Evolutionary conservation across 2,888 invertebrate genomes (phyloP), one percentile per base, ranked within the genome.

Genomic region (Cataglyphis livida): DNA sequence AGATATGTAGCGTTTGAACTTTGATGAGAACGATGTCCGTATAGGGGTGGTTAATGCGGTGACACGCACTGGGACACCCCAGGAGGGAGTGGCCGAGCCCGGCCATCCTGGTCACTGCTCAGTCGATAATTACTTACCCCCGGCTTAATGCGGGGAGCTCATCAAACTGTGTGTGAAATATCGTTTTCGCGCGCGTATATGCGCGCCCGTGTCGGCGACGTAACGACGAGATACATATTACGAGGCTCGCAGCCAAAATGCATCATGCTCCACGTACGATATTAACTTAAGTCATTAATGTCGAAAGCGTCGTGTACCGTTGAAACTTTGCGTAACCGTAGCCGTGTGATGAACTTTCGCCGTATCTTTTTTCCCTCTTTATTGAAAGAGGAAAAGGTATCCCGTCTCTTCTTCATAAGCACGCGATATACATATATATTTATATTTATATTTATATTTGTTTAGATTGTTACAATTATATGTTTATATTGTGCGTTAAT

Each of bases 1-100:
- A 89, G 90, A 90, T 91, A 90, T 91, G 90, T 89, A 90, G 85
- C 91, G 92, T 90, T 92, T 92, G 92, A 92, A 91, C 91, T 92
- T 90, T 92, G 91, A 92, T 91, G 91, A 91, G 88, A 88, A 89
- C 87, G 89, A 91, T 91, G 90, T 90, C 85, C 86, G 89, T 89
- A 88, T 88, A 89, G 88, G 90, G 91, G 89, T 90, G 90, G 92
- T 92, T 92, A 92, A 92, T 92, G 91, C 90, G 90, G 90, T 89
- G 91, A 92, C 93, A 93, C 93, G 93, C 93, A 93, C 92, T 91
- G 92, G 93, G 92, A 93, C 91, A 91, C 91, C 91, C 90, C 92
- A 90, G 85, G 87, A 92, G 93, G 93, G 93, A 92, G 93, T 93
- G 93, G 92, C 90, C 84, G 84, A 81, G 73, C 84, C 85, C 70